Evolutionary conservation across 2,888 invertebrate genomes (phyloP).

Genomic region (Stenichneumon culpator): DNA sequence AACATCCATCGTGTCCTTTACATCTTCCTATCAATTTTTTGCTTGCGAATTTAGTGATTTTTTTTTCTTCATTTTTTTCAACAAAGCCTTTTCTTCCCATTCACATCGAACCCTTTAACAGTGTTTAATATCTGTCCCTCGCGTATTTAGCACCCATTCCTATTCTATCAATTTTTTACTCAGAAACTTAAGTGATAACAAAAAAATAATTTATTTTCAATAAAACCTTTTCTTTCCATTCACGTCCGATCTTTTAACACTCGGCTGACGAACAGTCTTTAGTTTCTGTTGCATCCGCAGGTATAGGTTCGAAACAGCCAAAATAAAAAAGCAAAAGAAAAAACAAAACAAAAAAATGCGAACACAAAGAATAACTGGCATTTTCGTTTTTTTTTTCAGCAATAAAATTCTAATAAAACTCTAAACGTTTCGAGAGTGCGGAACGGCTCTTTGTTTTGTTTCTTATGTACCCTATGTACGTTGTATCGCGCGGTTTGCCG

Average conservation of each 20-base stretch:
- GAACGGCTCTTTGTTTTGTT: constrained; percentile 44
- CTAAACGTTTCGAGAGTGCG: constrained; percentile 44
- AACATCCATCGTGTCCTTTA: background rate
- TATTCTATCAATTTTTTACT: too few species aligned
- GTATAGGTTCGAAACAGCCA: background rate
- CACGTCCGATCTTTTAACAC: background rate
- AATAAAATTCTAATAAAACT: constrained; percentile 70
- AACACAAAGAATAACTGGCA: constrained; percentile 24
- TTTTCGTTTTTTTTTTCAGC: constrained; percentile 36
- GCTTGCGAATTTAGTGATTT: constrained; percentile 8
- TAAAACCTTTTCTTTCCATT: constrained; percentile 31
- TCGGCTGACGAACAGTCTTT: background rate
- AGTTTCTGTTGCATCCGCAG: constrained; percentile 18
- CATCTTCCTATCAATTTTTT: background rate
- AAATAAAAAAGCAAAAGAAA: background rate
- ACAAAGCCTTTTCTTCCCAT: too few species aligned
- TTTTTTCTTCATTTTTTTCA: background rate
- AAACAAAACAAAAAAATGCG: background rate
- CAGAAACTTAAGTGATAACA: too few species aligned
- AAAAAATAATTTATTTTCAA: too few species aligned
- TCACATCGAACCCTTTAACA: too few species aligned
- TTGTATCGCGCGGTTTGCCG: constrained; percentile 43
- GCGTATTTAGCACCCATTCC: too few species aligned
- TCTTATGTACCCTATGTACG: constrained; percentile 19
- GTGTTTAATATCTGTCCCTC: too few species aligned